Evolutionary conservation across 2,888 invertebrate genomes (phyloP).

Genomic region (Drosophila austrosaltans): DNA sequence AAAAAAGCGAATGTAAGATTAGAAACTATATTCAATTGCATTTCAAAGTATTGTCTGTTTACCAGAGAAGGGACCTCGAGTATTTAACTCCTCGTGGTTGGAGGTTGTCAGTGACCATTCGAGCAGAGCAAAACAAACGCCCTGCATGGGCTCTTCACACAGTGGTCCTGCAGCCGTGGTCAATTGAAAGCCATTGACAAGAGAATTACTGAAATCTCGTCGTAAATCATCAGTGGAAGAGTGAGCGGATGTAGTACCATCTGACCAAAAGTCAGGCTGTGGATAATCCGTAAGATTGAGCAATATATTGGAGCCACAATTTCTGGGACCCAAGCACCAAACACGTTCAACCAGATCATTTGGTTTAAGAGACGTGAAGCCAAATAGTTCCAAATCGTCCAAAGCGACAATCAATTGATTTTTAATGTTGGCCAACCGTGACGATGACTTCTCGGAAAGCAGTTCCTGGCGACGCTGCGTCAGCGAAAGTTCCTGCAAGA

Average conservation of each 20-base stretch:
- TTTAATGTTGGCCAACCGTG: constrained; percentile 79
- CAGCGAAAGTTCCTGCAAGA: constrained; percentile 64
- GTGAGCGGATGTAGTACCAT: constrained; percentile 59
- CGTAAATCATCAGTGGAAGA: constrained; percentile 84
- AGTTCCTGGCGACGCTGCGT: constrained; percentile 56
- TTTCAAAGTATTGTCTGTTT: constrained; percentile 10
- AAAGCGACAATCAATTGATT: constrained; percentile 86
- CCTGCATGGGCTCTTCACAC: constrained; percentile 98
- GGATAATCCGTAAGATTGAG: constrained; percentile 91
- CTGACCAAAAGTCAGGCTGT: constrained; percentile 85
- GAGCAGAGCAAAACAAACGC: constrained; percentile 95
- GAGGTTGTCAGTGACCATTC: constrained; percentile 87
- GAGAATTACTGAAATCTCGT: constrained; percentile 89
- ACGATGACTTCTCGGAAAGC: constrained; percentile 78
- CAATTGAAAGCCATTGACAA: constrained; percentile 94
- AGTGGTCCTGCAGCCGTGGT: constrained; percentile 95
- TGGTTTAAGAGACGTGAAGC: constrained; percentile 84
- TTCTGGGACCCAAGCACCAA: constrained; percentile 96
- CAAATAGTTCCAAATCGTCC: constrained; percentile 84
- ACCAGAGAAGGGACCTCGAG: constrained; percentile 85
- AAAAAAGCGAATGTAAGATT: constrained; percentile 58
- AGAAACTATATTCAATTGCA: not conserved
- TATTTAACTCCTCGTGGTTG: constrained; percentile 81
- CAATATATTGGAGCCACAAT: constrained; percentile 94
- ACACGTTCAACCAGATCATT: constrained; percentile 86